phyloP scores from a whole-genome alignment of 2,888 invertebrate genomes.

The Campoletis raptor region DNA sequence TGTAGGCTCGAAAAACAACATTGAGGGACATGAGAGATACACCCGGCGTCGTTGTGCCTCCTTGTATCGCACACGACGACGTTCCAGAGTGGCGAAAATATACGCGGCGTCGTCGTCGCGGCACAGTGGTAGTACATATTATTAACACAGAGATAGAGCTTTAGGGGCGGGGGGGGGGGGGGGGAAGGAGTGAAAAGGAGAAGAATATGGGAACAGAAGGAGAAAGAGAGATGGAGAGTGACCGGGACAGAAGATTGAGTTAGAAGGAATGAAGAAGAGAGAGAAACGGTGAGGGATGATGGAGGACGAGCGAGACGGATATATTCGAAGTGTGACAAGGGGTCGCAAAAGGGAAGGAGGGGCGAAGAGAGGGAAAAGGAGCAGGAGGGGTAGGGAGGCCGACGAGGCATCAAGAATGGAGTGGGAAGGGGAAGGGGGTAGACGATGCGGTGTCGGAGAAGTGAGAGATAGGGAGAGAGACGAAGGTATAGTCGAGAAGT shows the following conservation, averaged over 20 bases:
- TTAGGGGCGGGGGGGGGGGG: background rate
- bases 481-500: constrained; percentile 66
- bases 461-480: constrained; percentile 59
- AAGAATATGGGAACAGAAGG: constrained; percentile 58
- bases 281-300: constrained; percentile 56
- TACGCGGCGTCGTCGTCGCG: constrained; percentile 57
- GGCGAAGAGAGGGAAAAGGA: constrained; percentile 59
- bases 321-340: constrained; percentile 57
- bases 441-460: constrained; percentile 54
- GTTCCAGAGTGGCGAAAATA: constrained; percentile 59
- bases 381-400: constrained; percentile 27
- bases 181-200: constrained; percentile 18
- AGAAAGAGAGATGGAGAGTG: constrained; percentile 53
- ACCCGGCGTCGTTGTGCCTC: constrained; percentile 59
- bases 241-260: constrained; percentile 1
- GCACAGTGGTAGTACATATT: constrained; percentile 46
- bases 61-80: constrained; percentile 47
- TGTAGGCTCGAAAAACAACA: constrained; percentile 15
- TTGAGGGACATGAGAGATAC: constrained; percentile 33
- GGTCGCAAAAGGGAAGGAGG: constrained; percentile 46
- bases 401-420: constrained; percentile 39
- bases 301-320: constrained; percentile 63
- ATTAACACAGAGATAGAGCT: constrained; percentile 56
- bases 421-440: constrained; percentile 41
- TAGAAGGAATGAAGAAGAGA: constrained; percentile 37